Conservation (phyloP, 2,113 vertebrate genomes). For the Pelobates fuscus region DNA sequence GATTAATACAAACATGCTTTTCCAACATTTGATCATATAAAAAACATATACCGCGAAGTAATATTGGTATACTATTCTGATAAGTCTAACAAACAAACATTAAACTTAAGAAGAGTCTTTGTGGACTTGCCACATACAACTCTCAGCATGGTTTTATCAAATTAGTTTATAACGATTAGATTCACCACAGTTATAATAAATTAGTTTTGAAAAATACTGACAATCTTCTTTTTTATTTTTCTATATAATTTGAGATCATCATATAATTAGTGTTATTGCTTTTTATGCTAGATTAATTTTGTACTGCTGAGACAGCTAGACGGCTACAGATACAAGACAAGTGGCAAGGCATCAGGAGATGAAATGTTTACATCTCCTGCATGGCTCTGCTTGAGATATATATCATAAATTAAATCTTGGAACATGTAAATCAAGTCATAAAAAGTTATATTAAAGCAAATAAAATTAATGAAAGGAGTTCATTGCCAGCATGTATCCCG, state of each 20-base stretch:
- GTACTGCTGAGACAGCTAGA: conserved; percentile 45
- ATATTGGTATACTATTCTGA: no score
- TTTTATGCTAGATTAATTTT: conserved; percentile 45
- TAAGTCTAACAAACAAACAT: conserved; percentile 22
- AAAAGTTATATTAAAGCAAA: conserved; percentile 38
- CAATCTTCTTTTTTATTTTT: conserved; percentile 18
- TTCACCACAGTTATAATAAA: conserved; percentile 26
- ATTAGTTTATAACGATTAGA: conserved; percentile 41
- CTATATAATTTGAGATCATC: conserved; percentile 29
- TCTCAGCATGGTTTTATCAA: conserved; percentile 33
- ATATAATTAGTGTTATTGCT: conserved; percentile 47
- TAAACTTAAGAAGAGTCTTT: conserved; percentile 26
- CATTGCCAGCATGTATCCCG: conserved; percentile 20
- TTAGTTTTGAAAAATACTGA: conserved; percentile 32
- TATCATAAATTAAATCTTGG: conserved; percentile 43
- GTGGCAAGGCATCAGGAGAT: neutral
- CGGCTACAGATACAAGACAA: conserved; percentile 28
- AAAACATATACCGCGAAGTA: no score
- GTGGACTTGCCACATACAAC: conserved; percentile 8
- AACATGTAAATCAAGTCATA: conserved; percentile 43
- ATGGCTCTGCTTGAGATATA: conserved; percentile 40
- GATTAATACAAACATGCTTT: conserved; percentile 18
- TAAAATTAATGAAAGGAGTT: conserved; percentile 34
- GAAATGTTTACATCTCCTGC: conserved; percentile 45
- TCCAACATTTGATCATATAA: no score